Evolutionary conservation across 2,888 invertebrate genomes (phyloP), one percentile per base, ranked within the genome.

Genomic region (Harpalus rubripes): DNA sequence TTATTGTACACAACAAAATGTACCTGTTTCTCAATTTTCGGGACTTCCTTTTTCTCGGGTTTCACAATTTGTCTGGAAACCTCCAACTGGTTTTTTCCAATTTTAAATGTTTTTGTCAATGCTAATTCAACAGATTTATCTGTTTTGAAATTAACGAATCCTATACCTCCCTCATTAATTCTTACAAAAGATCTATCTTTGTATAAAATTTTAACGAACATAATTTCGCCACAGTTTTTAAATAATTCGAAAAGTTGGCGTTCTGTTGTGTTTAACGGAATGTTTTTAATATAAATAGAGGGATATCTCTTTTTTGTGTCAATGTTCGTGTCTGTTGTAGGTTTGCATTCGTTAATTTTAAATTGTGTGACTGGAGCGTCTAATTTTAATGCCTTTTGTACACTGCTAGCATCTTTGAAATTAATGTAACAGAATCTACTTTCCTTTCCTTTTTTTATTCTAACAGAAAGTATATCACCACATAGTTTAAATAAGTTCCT

Each of bases 401-500:
- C 76, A n/a, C 10, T 12, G 1, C 0, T 3, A 6, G 56, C 22
- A 18, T 16, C 12, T 56, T 10, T 22, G 89, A 86, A 91, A 90
- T 79, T 90, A 88, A 91, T 90, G 91, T 87, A 91, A 88, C 87
- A 89, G 59, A 18, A 16, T 88, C 87, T 32, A 32, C 32, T 89
- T 89, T 65, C 16, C 10, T 65, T 5, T 4, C 44, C 41, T 44
- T 15, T 0, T 7, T 0, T 0, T 10, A 74, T 0, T 18, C 52
- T 41, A 74, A 44, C 22, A 10, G 52, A 41, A 44, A 26, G 5
- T 22, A 76, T 76, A 5, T 56, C 26, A 18, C 76, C 76, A 18
- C 76, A 76, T 18, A 18, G 44, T 16, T 5, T n/a, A 44, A 76
- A 76, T 44, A 76, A 10, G 0, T 76, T 12, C 22, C 26, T 52